A percentile compares a stretch with the other conserved stretches of the same genome.
These are phyloP conservation scores for Parasteatoda lunata DNA, from an alignment of 2,888 invertebrate genomes.

Conservation along the genomic window DNA sequence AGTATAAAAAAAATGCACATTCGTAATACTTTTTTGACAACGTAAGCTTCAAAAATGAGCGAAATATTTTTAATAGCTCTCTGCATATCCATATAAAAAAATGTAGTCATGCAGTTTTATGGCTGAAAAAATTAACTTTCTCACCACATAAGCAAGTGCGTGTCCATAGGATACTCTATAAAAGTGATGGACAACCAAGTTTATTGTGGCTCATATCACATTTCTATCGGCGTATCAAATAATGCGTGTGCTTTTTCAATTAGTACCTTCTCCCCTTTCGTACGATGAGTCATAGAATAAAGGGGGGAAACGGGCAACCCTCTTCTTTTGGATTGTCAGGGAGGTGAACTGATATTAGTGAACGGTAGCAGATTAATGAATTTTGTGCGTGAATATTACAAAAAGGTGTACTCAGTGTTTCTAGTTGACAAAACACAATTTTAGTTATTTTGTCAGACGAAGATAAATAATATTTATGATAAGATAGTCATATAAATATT, in stretches of 20 bases:
- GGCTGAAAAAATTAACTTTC: no score
- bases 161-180: constrained; percentile 14
- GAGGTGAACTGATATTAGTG: constrained; percentile 26
- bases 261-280: constrained; percentile 31
- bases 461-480: background rate
- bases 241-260: constrained; percentile 51
- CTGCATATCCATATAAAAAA: no score
- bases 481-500: no score
- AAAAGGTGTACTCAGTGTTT: background rate
- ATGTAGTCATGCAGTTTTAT: no score
- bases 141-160: no score
- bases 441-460: background rate
- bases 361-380: constrained; percentile 36
- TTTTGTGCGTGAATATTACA: background rate
- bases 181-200: constrained; percentile 47
- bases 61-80: no score
- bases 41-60: no score
- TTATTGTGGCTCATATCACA: constrained; percentile 53
- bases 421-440: background rate
- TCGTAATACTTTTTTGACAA: no score
- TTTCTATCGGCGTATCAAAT: constrained; percentile 10
- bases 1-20: no score
- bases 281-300: background rate
- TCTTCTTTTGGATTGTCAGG: background rate
- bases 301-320: background rate